Base-by-base conservation (phyloP, 2,797 vertebrate species). In the Catamblyrhynchus diadema region DNA sequence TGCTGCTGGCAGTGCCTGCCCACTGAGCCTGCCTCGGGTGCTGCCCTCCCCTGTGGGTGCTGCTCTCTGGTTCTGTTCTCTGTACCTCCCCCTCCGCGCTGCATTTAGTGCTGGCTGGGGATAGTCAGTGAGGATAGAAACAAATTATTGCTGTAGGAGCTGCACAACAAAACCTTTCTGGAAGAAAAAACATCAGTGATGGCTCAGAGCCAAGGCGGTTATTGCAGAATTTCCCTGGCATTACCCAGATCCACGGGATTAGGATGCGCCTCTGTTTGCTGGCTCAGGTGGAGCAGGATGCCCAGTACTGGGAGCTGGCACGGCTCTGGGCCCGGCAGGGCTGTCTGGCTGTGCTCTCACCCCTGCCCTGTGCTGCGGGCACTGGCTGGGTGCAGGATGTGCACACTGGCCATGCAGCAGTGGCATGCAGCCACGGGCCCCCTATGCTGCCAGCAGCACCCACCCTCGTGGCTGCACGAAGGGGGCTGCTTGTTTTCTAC, bases 341-440 rank as follows among this genome's bases (percentile, higher is more conserved):
- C 54, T 35, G 33, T 32, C 41, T 1, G 2, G n/a, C 30, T 11
- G 30, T 42, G 59, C n/a, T 16, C n/a, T 28, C 10, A 3, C 16
- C 28, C 18, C 50, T 0, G 0, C 14, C 32, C 51, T 17, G 57
- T 8, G n/a, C 65, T 1, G 0, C 0, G 3, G 56, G 32, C 7
- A 1, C 20, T 13, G 70, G 33, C 30, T 12, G 24, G 41, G 41
- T 32, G 61, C 32, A 45, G 53, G 25, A 14, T 30, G 27, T 10
- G 12, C 33, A 10, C 14, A 17, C 72, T 45, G 50, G 25, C 15
- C 48, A 50, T 17, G 48, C 47, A 48, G 47, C 10, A 14, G 6
- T 0, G 0, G 17, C 44, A 39, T 14, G 27, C 11, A 14, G 72
- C 27, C 60, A 35, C 0, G 0, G 11, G 11, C 16, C 45, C 44